Percentiles rank a stretch among this genome's conserved stretches.
phyloP scores from a whole-genome alignment of 2,888 invertebrate species.

The Chymomyza caudatula region DNA sequence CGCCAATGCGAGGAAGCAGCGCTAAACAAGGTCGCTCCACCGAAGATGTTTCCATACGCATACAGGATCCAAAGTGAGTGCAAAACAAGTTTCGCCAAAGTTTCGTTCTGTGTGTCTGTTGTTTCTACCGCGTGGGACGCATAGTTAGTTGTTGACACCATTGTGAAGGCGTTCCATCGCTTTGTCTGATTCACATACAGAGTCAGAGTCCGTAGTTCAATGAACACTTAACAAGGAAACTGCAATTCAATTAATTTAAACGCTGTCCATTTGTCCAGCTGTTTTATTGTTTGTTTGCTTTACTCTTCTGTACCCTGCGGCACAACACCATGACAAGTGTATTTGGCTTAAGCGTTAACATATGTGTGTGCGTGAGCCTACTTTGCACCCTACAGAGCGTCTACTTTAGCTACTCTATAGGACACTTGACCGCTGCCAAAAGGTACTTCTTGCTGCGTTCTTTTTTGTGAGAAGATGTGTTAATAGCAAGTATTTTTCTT shows the following conservation, averaged over 20 bases:
- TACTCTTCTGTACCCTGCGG: neutral
- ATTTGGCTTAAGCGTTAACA: neutral
- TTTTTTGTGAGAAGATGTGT: too few relatives aligned
- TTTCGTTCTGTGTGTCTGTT: neutral
- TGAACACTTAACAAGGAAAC: conserved; percentile 8
- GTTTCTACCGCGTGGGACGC: neutral
- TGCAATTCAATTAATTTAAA: conserved; percentile 1
- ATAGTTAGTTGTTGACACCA: conserved; percentile 52
- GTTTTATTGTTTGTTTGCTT: neutral
- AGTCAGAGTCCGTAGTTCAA: neutral
- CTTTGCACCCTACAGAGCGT: neutral
- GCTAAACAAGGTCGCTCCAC: conserved; percentile 78
- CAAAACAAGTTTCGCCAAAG: conserved; percentile 33
- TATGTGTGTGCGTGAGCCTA: neutral
- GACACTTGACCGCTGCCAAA: neutral
- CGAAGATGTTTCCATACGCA: conserved; percentile 80
- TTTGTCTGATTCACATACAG: conserved; percentile 7
- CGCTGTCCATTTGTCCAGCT: neutral
- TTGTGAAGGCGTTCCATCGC: conserved; percentile 23
- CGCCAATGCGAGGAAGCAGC: conserved; percentile 81
- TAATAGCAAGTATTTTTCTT: too few relatives aligned
- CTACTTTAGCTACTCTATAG: neutral
- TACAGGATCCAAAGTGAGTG: conserved; percentile 79
- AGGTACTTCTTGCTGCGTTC: neutral
- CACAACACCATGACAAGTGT: neutral